Conservation (phyloP, 2,113 vertebrate genomes). For the Psilopsiagon aurifrons region DNA sequence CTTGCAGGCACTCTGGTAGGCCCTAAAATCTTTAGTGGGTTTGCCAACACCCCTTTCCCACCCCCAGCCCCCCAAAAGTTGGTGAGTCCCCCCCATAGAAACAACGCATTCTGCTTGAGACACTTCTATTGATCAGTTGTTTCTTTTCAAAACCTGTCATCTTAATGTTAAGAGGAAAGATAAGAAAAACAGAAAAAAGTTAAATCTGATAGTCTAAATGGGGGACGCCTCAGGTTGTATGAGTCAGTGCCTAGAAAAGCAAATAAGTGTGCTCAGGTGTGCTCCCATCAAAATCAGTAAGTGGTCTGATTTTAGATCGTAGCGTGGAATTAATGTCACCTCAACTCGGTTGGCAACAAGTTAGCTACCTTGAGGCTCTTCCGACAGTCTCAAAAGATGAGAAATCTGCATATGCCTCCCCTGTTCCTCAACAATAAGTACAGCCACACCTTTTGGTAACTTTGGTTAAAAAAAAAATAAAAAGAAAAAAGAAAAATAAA, state of each 20-base stretch:
- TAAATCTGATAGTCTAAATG: neutral
- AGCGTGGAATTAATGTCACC: neutral
- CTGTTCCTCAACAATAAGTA: neutral
- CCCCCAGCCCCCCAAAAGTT: no score
- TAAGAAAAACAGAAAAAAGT: neutral
- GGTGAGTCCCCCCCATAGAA: neutral
- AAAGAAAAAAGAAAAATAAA: neutral
- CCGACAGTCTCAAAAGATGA: neutral
- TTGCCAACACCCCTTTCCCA: neutral
- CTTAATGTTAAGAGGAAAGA: neutral
- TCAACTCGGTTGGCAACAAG: neutral
- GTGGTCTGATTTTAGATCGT: neutral
- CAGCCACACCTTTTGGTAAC: neutral
- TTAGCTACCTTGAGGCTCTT: neutral
- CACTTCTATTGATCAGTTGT: neutral
- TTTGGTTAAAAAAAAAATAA: neutral
- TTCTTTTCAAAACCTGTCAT: neutral
- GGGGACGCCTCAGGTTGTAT: neutral
- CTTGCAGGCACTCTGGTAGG: neutral
- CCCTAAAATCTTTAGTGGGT: neutral
- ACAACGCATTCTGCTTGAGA: neutral
- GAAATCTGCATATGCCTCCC: neutral
- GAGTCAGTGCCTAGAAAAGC: neutral
- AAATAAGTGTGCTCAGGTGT: neutral
- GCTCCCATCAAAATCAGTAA: neutral